A percentile compares a stretch with the other conserved stretches of the same genome.
phyloP scores from a whole-genome alignment of 1,140 invertebrate species.

The Tetramorium parvispinum region DNA sequence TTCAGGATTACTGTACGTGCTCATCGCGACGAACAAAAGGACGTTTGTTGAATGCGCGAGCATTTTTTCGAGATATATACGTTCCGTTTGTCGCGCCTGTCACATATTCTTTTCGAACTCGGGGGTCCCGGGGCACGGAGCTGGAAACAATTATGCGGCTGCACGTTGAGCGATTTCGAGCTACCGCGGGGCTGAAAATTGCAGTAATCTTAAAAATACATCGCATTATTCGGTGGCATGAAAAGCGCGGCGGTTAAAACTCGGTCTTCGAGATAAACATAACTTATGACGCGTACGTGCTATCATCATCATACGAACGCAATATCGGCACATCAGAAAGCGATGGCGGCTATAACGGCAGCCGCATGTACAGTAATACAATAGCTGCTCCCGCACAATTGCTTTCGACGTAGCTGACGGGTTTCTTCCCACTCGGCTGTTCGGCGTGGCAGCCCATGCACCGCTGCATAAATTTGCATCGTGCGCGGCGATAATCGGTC shows the following conservation, averaged over 20 bases:
- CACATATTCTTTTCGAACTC: neutral
- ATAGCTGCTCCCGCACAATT: conserved; percentile 39
- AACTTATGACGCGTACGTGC: conserved; percentile 24
- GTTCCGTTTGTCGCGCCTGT: neutral
- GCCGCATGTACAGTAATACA: neutral
- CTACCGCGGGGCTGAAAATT: neutral
- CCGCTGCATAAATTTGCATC: conserved; percentile 69
- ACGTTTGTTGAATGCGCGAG: neutral
- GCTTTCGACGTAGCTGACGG: conserved; percentile 54
- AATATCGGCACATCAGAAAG: conserved; percentile 37
- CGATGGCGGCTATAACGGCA: neutral
- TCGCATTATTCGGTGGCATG: neutral
- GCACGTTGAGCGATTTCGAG: conserved; percentile 44
- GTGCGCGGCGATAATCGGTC: conserved; percentile 40
- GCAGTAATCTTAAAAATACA: conserved; percentile 10
- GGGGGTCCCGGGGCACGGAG: neutral
- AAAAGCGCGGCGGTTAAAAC: conserved; percentile 22
- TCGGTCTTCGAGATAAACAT: conserved; percentile 19
- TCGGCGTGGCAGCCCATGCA: conserved; percentile 16
- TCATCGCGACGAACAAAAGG: neutral
- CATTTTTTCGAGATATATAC: neutral
- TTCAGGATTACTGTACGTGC: neutral
- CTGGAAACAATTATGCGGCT: conserved; percentile 41
- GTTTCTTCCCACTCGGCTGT: conserved; percentile 45
- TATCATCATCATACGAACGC: neutral